Evolutionary conservation across 2,113 vertebrate species (phyloP), one percentile per base, ranked within the genome.

Genomic region (Dipodomys merriami): DNA sequence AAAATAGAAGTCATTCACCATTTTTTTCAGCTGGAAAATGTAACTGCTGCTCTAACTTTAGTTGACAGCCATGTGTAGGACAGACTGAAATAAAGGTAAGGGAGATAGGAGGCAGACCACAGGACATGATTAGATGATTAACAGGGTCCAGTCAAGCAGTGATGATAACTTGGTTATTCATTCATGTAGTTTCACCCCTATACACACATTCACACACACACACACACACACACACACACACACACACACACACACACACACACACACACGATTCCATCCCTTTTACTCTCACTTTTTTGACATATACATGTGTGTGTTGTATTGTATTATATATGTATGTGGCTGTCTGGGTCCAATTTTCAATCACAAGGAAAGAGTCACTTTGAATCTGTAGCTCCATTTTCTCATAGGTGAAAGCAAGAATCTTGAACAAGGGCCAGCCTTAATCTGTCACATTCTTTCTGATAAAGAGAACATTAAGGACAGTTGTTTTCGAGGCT

Each of bases 351-450:
- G 22, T 88, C 62, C 65, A n/a, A 77, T 96, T 93, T 96, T 81
- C 72, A 64, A 68, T 76, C 82, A 69, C 33, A 64, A 83, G 49
- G 33, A n/a, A 86, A 71, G n/a, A 90, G 44, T 89, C 77, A 91
- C 44, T 85, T 85, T 91, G 68, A 88, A 81, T 80, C 33, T 7
- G 11, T 73, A 87, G 68, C 7, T 84, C 68, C 79, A 35, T 95
- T 90, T 94, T 93, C 73, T 94, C 88, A 62, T 53, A 86, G 76
- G 87, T 89, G 87, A 91, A 72, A 94, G 53, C 85, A 79, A 60
- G 13, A 83, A 67, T 67, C 57, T 23, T 89, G 72, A 87, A 67
- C 4, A 79, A 77, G 67, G 87, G 67, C 88, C 85, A 64, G 30
- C 49, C 76, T 95, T 95, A 80, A 27, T 23, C 71, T 46, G 77